Evolutionary conservation across 2,113 vertebrate species (phyloP).

Genomic region (Panurus biarmicus): DNA sequence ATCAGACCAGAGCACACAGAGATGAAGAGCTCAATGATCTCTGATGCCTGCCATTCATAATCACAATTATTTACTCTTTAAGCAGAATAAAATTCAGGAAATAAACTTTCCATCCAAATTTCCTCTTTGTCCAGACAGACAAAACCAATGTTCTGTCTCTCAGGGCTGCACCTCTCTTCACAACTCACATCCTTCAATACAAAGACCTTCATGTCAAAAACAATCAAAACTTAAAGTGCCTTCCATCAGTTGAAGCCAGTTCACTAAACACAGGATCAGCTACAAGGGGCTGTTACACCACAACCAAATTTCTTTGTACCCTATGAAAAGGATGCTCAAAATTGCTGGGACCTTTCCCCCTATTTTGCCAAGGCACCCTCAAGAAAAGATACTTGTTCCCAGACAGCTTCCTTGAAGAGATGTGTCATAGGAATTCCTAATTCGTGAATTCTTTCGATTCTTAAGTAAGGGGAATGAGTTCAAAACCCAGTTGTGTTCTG

Average conservation of each 20-base stretch:
- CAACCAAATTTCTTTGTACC: background rate
- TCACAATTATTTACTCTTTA: slow-evolving; percentile 41
- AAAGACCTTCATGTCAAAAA: slow-evolving; percentile 38
- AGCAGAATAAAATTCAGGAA: slow-evolving; percentile 24
- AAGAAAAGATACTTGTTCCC: background rate
- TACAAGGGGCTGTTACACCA: background rate
- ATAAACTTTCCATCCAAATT: slow-evolving; percentile 11
- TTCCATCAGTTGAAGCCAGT: background rate
- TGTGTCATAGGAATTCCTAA: background rate
- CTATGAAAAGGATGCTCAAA: background rate
- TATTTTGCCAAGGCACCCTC: background rate
- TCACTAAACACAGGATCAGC: background rate
- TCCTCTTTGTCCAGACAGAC: slow-evolving; percentile 14
- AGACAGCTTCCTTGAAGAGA: background rate
- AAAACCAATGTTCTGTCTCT: background rate
- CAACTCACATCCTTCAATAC: background rate
- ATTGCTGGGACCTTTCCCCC: background rate
- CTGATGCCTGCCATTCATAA: slow-evolving; percentile 9
- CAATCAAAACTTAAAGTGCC: slow-evolving; percentile 8
- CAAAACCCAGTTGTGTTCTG: background rate
- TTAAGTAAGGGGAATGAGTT: background rate
- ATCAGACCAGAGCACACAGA: background rate
- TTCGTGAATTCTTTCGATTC: background rate
- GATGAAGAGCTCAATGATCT: slow-evolving; percentile 17
- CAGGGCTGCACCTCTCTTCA: background rate